Conservation (phyloP, 2,113 vertebrate genomes). For the Pelecanus crispus region DNA sequence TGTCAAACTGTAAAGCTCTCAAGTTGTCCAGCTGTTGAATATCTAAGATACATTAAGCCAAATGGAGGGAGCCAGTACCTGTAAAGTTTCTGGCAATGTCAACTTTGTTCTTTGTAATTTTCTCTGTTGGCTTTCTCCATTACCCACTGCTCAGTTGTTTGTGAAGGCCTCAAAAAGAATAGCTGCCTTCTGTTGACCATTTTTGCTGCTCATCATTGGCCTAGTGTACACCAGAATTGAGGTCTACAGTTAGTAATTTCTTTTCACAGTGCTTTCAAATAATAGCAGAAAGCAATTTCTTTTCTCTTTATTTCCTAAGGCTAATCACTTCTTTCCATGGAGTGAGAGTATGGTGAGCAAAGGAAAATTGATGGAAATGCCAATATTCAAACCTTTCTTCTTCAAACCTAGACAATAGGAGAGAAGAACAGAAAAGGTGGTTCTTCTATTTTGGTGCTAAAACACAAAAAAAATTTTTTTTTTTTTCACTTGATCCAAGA, state of each 20-base stretch:
- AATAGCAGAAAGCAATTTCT: not conserved
- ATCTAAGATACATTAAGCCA: not conserved
- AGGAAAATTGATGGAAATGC: not conserved
- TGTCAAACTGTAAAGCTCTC: not conserved
- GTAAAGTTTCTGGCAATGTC: not conserved
- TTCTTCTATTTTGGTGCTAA: not conserved
- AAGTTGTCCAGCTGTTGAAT: not conserved
- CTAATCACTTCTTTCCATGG: not conserved
- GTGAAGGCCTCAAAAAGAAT: not conserved
- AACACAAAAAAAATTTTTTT: not conserved
- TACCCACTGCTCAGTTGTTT: not conserved
- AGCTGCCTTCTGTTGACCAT: not conserved
- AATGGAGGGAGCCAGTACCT: not conserved
- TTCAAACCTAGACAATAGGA: not conserved
- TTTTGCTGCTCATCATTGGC: not conserved
- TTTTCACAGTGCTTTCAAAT: not conserved
- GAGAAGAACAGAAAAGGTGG: not conserved
- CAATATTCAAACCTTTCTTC: not conserved
- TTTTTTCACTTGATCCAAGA: not conserved
- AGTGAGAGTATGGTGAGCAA: not conserved
- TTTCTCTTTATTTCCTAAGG: not conserved
- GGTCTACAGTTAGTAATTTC: not conserved
- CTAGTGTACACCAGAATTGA: not conserved
- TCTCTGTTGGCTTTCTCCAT: conserved; percentile 32
- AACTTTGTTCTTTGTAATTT: conserved; percentile 1